Conservation (phyloP, 2,113 vertebrate genomes). For the Panthera uncia region DNA sequence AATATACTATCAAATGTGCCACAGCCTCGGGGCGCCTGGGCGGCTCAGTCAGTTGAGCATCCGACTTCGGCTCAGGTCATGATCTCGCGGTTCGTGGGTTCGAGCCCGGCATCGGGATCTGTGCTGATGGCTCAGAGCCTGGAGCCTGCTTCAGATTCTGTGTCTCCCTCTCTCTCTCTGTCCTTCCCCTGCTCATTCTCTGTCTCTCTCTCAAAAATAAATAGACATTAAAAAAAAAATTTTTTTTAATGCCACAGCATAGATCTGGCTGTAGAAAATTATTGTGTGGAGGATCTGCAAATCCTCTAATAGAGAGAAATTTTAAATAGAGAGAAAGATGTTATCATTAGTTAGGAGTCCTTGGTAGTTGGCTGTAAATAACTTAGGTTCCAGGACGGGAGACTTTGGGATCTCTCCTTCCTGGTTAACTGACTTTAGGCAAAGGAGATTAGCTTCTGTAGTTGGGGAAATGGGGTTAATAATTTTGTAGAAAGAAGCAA, state of each 20-base stretch:
- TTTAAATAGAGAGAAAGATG: constrained; percentile 25
- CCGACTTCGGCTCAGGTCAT: no score
- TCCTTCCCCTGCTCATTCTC: no score
- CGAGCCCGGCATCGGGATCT: no score
- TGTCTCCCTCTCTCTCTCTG: no score
- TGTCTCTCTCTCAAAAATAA: no score
- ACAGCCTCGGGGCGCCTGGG: neutral
- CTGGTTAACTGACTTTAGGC: neutral
- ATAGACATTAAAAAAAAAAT: no score
- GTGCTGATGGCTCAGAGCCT: no score
- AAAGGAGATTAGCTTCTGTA: neutral
- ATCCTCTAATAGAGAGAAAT: constrained; percentile 37
- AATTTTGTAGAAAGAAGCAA: neutral
- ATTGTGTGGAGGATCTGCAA: constrained; percentile 42
- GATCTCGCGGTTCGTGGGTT: no score
- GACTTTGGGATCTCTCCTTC: neutral
- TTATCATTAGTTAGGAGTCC: neutral
- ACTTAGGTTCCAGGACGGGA: neutral
- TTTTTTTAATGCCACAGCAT: no score
- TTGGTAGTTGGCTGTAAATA: neutral
- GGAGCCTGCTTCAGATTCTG: no score
- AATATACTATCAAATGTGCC: constrained; percentile 17
- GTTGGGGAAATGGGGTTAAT: constrained; percentile 15
- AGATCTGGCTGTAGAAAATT: constrained; percentile 40
- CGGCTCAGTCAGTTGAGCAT: no score